Evolutionary conservation across 2,797 vertebrate species (phyloP), one percentile per base, ranked within the genome.

Genomic region (Numenius phaeopus): DNA sequence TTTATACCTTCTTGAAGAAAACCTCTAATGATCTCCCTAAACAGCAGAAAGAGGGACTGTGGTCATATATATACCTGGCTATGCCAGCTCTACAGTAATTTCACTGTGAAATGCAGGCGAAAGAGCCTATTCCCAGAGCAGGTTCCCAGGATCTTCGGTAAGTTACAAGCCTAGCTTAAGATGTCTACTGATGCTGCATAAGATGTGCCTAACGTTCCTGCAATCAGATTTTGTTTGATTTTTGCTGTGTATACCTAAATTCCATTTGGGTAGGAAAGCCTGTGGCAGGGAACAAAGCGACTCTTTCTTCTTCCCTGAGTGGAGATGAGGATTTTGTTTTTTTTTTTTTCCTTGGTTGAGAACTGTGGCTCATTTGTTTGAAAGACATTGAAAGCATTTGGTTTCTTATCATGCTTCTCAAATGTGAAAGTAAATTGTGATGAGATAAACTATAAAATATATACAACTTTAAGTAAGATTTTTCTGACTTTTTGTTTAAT

Each of bases 161-260:
- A 49, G 16, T 65, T 80, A 40, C 17, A 70, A 79, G 20, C 62
- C 66, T 66, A 34, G 62, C 40, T 13, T 26, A 24, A 62, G 39
- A 55, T 37, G 61, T 55, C 24, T 52, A 44, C 11, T 1, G 3
- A 7, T 83, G 52, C n/a, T 54, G 26, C 22, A 14, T 46, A 54
- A 57, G n/a, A 79, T 47, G 40, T 52, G 50, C 30, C 22, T 83
- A 49, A 70, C 21, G 55, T 72, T 55, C 22, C 52, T 91, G 47
- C 59, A 89, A 67, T 89, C 50, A 52, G 32, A 80, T 91, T 88
- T 85, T 59, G 37, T 83, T 92, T 94, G 83, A 87, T 91, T 94
- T 84, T 84, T 96, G 9, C 50, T 83, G 4, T 67, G 44, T 61
- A 61, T 83, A 86, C 40, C 71, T 94, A 86, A 93, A 87, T 87